phyloP scores from a whole-genome alignment of 1,140 invertebrate genomes.

The Argopecten irradians region DNA sequence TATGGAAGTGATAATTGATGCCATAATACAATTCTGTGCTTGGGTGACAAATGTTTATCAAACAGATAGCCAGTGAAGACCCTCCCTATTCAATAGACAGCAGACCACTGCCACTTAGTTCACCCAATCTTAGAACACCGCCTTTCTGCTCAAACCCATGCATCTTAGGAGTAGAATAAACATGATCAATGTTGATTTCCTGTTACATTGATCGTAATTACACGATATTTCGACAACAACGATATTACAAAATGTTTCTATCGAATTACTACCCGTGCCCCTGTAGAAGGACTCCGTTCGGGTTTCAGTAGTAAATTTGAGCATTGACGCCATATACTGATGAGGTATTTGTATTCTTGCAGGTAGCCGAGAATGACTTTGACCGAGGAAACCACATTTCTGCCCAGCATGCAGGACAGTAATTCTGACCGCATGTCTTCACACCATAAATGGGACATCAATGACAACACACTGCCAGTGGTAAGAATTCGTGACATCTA shows the following conservation, averaged over 20 bases:
- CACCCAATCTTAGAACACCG: neutral
- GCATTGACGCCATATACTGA: too few relatives aligned
- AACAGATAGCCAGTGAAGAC: neutral
- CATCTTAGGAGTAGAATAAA: neutral
- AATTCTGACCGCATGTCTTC: slow-evolving; percentile 39
- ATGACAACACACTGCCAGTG: slow-evolving; percentile 69
- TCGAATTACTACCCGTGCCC: neutral
- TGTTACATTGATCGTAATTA: neutral
- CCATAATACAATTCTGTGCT: neutral
- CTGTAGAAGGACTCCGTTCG: neutral
- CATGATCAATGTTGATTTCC: neutral
- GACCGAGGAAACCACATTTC: slow-evolving; percentile 58
- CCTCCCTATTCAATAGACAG: neutral
- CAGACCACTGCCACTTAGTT: neutral
- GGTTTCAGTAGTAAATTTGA: neutral
- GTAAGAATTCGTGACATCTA: slow-evolving; percentile 50
- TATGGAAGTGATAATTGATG: neutral
- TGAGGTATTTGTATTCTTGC: neutral
- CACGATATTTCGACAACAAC: neutral
- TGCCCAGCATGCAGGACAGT: slow-evolving; percentile 52
- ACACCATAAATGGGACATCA: slow-evolving; percentile 72
- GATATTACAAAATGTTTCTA: neutral
- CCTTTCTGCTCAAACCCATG: neutral
- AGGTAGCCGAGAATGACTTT: slow-evolving; percentile 53
- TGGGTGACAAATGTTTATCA: neutral